These are phyloP conservation scores for Papilio polytes DNA, from an alignment of 1,140 invertebrate genomes.

Conservation along the genomic window DNA sequence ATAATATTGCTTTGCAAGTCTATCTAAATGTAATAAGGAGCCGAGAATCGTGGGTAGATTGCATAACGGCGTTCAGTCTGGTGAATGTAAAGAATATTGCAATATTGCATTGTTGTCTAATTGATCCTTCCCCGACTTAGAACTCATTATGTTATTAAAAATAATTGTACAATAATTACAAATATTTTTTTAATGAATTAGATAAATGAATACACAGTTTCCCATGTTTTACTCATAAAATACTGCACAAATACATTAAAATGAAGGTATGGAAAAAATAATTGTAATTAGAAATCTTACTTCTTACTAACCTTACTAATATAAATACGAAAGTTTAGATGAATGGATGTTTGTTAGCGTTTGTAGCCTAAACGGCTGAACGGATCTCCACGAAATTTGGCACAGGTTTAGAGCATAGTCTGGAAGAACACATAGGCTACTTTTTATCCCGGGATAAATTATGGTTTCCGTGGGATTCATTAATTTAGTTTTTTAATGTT, in stretches of 20 bases:
- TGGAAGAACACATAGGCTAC: too few relatives aligned
- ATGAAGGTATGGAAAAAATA: background rate
- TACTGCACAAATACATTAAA: background rate
- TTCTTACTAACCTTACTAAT: too few relatives aligned
- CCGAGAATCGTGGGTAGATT: background rate
- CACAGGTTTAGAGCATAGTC: too few relatives aligned
- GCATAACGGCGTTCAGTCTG: background rate
- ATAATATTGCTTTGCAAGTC: background rate
- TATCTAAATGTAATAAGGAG: conserved; percentile 10
- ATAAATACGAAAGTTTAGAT: too few relatives aligned
- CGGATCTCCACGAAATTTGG: too few relatives aligned
- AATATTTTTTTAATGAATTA: background rate
- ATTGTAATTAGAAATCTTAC: too few relatives aligned
- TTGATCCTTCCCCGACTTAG: background rate
- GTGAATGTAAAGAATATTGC: conserved; percentile 13
- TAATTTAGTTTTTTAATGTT: too few relatives aligned
- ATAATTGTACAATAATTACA: conserved; percentile 1
- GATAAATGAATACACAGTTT: background rate
- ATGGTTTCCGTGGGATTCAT: too few relatives aligned
- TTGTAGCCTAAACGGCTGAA: too few relatives aligned
- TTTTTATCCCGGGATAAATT: too few relatives aligned
- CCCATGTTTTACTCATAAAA: background rate
- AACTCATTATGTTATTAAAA: conserved; percentile 8
- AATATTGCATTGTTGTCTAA: conserved; percentile 10
- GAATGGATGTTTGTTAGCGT: too few relatives aligned